phyloP scores from a whole-genome alignment of 2,797 vertebrate genomes.

The Parauchenoglanis punctatus region DNA sequence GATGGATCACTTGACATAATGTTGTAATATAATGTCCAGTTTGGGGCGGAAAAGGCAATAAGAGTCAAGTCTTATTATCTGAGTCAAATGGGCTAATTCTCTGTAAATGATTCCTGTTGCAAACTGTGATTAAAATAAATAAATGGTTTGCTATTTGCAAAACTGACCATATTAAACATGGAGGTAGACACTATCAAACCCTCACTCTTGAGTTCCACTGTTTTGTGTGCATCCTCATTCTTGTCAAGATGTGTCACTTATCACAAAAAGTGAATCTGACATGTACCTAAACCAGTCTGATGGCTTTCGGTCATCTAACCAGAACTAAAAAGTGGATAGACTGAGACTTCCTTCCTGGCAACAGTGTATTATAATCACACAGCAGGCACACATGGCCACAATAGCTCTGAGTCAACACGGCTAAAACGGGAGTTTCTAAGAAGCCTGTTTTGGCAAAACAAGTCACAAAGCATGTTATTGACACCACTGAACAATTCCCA shows the following conservation, averaged over 20 bases:
- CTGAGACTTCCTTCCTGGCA: slow-evolving; percentile 17
- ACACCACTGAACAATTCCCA: slow-evolving; percentile 6
- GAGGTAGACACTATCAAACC: not conserved
- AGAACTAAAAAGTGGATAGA: not conserved
- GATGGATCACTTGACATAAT: not conserved
- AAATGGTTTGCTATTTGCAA: not conserved
- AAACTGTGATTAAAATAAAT: not conserved
- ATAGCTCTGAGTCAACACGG: slow-evolving; percentile 9
- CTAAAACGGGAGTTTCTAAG: not conserved
- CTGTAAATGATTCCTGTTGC: not conserved
- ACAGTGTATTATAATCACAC: slow-evolving; percentile 28
- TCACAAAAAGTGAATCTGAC: slow-evolving; percentile 16
- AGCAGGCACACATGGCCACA: slow-evolving; percentile 1
- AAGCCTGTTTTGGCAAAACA: slow-evolving; percentile 21
- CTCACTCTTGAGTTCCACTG: not conserved
- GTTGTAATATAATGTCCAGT: not conserved
- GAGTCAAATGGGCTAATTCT: not conserved
- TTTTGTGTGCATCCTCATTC: not conserved
- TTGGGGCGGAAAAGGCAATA: not conserved
- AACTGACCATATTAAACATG: not conserved
- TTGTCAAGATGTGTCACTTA: slow-evolving; percentile 24
- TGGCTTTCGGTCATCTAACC: slow-evolving; percentile 11
- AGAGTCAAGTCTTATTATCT: not conserved
- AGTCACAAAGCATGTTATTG: not conserved
- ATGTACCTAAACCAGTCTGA: slow-evolving; percentile 21